These are phyloP conservation scores for Cepphus grylle DNA, from an alignment of 2,113 vertebrate species.

Conservation along the genomic window DNA sequence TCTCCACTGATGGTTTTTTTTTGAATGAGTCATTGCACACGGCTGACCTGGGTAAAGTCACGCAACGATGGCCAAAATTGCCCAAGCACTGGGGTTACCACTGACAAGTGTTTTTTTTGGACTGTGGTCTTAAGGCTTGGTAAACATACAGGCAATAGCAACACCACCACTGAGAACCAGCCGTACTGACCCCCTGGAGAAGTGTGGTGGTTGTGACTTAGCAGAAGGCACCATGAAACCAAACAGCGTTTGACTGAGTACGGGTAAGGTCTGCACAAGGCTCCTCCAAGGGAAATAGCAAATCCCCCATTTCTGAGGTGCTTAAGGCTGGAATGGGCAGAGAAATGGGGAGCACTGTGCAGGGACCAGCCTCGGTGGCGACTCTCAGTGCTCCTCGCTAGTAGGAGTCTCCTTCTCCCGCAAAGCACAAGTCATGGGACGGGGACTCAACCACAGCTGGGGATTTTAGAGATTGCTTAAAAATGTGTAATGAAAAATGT, in stretches of 20 bases:
- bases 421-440: background rate
- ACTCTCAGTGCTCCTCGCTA: background rate
- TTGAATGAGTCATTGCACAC: background rate
- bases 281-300: background rate
- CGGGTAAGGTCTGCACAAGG: background rate
- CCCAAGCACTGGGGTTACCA: background rate
- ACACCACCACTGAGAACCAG: background rate
- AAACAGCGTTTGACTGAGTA: background rate
- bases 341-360: background rate
- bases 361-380: accelerated
- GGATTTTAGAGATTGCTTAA: background rate
- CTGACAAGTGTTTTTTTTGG: background rate
- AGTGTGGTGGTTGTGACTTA: background rate
- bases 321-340: background rate
- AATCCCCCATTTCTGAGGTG: background rate
- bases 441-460: background rate
- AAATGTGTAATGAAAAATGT: background rate
- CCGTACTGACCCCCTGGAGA: accelerated
- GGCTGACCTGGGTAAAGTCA: background rate
- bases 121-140: background rate
- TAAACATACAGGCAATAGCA: background rate
- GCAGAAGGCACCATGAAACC: background rate
- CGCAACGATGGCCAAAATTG: background rate
- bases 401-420: background rate
- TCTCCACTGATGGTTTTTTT: background rate